A percentile compares a stretch with the other conserved stretches of the same genome.
Evolutionary conservation across 2,888 invertebrate species (phyloP).

Genomic region (Tetheella fluctuosa): DNA sequence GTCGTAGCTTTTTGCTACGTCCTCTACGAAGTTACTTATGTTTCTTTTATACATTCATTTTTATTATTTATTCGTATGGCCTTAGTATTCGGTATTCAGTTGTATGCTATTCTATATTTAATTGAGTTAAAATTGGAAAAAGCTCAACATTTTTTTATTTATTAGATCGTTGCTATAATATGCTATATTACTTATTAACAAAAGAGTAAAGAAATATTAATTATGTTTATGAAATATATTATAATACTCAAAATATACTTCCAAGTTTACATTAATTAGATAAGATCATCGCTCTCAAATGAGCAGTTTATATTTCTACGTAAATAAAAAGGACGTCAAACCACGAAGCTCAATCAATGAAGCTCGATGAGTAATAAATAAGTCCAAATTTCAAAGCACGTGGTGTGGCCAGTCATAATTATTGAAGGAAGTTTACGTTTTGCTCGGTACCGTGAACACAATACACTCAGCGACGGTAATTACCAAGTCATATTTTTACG

Average conservation of each 20-base stretch:
- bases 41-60: not conserved
- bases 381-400: conserved; percentile 33
- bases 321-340: conserved; percentile 20
- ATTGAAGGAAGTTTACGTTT: conserved; percentile 54
- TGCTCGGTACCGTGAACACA: conserved; percentile 23
- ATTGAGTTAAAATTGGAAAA: too few relatives aligned
- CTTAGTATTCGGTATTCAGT: not conserved
- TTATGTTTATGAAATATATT: too few relatives aligned
- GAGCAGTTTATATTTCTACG: not conserved
- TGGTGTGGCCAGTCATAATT: conserved; percentile 34
- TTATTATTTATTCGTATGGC: not conserved
- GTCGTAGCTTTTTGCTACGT: conserved; percentile 14
- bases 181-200: too few relatives aligned
- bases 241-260: too few relatives aligned
- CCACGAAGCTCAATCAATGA: conserved; percentile 33
- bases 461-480: conserved; percentile 17
- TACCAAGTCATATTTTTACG: not conserved
- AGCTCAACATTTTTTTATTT: too few relatives aligned
- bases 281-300: not conserved
- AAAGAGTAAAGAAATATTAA: too few relatives aligned
- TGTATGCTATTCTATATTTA: not conserved
- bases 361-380: conserved; percentile 26
- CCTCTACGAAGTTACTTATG: conserved; percentile 2
- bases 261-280: too few relatives aligned
- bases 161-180: too few relatives aligned